Evolutionary conservation across 92 coral and sea anemone genomes (phyloP).

Genomic region (Umimayanthus chanpuru): DNA sequence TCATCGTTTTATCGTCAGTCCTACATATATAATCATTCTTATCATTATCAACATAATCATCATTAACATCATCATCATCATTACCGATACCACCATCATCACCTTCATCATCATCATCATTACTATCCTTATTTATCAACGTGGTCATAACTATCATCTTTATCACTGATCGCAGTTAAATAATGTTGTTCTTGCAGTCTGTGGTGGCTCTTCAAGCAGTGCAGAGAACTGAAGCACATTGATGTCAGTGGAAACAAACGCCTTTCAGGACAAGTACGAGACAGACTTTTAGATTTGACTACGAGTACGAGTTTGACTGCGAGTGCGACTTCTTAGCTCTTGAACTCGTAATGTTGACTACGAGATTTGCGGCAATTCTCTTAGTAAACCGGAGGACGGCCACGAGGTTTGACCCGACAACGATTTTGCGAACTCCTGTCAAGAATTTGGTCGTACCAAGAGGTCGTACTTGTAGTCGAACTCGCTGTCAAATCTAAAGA

Average conservation of each 20-base stretch:
- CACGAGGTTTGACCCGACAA: too few species aligned
- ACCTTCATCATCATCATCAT: neutral
- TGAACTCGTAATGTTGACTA: too few species aligned
- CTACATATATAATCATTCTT: neutral
- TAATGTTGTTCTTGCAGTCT: constrained; percentile 51
- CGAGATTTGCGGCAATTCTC: too few species aligned
- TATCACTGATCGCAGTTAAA: neutral
- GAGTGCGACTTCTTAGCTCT: too few species aligned
- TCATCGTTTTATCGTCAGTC: neutral
- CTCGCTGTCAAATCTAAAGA: too few species aligned
- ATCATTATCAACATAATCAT: neutral
- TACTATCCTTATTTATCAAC: neutral
- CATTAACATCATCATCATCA: neutral
- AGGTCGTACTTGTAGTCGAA: too few species aligned
- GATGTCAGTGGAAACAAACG: constrained; percentile 80
- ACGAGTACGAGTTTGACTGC: too few species aligned
- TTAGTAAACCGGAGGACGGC: too few species aligned
- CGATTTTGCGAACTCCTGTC: too few species aligned
- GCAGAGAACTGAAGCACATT: constrained; percentile 66
- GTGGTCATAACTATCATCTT: neutral
- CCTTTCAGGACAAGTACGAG: constrained; percentile 83
- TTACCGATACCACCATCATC: neutral
- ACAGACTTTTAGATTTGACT: too few species aligned
- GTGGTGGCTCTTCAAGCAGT: constrained; percentile 98
- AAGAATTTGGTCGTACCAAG: too few species aligned